Percentiles rank a stretch among this genome's conserved stretches.
These are phyloP conservation scores for Drosophila murphyi DNA, from an alignment of 1,140 invertebrate genomes.

Conservation along the genomic window DNA sequence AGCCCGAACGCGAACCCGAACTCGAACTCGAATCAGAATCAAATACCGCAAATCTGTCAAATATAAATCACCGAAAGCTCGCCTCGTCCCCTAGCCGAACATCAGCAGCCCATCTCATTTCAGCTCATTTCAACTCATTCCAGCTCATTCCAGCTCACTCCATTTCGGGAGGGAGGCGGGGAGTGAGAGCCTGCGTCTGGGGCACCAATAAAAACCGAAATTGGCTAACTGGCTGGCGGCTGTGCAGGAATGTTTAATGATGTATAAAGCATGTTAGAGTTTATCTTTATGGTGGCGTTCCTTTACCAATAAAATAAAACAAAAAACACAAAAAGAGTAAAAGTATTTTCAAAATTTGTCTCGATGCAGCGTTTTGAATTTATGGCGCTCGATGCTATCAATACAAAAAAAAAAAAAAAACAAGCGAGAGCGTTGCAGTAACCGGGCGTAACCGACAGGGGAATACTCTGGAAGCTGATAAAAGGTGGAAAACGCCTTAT, in stretches of 20 bases:
- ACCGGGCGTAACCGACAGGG: too few relatives aligned
- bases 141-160: not conserved
- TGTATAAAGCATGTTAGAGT: constrained; percentile 83
- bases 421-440: too few relatives aligned
- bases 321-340: constrained; percentile 25
- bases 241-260: constrained; percentile 83
- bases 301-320: constrained; percentile 36
- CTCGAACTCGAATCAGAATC: constrained; percentile 34
- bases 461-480: too few relatives aligned
- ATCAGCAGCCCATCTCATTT: constrained; percentile 28
- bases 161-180: not conserved
- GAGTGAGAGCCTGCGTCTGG: constrained; percentile 18
- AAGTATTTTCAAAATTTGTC: constrained; percentile 79
- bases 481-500: too few relatives aligned
- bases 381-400: constrained; percentile 79
- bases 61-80: constrained; percentile 77
- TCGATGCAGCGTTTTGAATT: constrained; percentile 64
- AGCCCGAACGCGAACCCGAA: constrained; percentile 17
- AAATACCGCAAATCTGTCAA: constrained; percentile 62
- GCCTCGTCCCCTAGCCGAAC: constrained; percentile 35
- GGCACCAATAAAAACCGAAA: constrained; percentile 67
- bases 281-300: constrained; percentile 81
- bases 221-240: constrained; percentile 42
- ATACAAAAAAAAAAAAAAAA: constrained; percentile 17
- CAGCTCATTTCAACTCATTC: constrained; percentile 7